A percentile compares a stretch with the other conserved stretches of the same genome.
Conservation (phyloP, 2,888 invertebrate species). For the Lasioglossum lativentre region DNA sequence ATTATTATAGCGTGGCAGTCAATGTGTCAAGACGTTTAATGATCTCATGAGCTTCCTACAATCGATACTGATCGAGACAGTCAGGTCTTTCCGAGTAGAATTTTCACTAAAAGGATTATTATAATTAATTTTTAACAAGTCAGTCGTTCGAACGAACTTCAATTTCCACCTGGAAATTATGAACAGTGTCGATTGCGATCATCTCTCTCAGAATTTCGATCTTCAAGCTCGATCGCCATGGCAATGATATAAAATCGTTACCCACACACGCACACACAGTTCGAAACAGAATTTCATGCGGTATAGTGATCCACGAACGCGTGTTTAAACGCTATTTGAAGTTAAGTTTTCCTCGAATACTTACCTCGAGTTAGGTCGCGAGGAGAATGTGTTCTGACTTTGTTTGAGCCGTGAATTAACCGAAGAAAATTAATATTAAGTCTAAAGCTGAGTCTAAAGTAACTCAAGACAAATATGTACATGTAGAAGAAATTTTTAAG, state of each 20-base stretch:
- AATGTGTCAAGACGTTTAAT: not conserved
- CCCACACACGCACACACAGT: slow-evolving; percentile 3
- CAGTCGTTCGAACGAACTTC: not conserved
- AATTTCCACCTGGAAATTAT: not conserved
- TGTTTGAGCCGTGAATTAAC: slow-evolving; percentile 45
- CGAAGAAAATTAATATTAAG: no score
- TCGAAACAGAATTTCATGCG: not conserved
- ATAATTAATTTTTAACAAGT: not conserved
- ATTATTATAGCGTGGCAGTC: not conserved
- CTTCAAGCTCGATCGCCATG: slow-evolving; percentile 31
- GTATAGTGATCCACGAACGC: not conserved
- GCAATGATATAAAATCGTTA: slow-evolving; percentile 27
- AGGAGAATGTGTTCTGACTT: slow-evolving; percentile 12
- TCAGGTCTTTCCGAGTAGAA: not conserved
- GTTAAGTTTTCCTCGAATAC: slow-evolving; percentile 16
- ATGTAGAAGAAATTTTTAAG: no score
- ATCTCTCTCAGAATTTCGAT: slow-evolving; percentile 1
- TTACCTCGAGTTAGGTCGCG: slow-evolving; percentile 41
- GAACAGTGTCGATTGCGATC: slow-evolving; percentile 5
- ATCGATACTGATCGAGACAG: slow-evolving; percentile 7
- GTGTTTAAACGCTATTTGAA: not conserved
- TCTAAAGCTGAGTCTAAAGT: no score
- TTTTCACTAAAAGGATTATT: not conserved
- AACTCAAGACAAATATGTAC: not conserved
- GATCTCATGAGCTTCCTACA: not conserved